Evolutionary conservation across 2,888 invertebrate species (phyloP).

Genomic region (Patella ulyssiponensis): DNA sequence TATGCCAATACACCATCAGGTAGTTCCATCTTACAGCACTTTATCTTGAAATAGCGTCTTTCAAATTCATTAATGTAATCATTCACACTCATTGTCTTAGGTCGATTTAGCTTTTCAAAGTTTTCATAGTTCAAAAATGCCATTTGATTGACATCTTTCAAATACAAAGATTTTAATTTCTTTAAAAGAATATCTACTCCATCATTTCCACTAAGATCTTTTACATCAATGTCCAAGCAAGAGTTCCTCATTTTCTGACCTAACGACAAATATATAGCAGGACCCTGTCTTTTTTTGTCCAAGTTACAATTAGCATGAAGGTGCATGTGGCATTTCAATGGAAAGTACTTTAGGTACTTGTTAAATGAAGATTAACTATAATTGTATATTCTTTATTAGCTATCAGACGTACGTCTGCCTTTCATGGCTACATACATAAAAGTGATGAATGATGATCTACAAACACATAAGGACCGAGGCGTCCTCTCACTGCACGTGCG

Average conservation of each 20-base stretch:
- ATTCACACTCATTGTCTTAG: constrained; percentile 6
- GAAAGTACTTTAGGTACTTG: too few relatives aligned
- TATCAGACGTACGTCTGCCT: too few relatives aligned
- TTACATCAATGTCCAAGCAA: constrained; percentile 2
- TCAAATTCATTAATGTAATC: constrained; percentile 8
- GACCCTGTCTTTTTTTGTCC: constrained; percentile 1
- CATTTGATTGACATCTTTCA: constrained; percentile 8
- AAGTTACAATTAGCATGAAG: too few relatives aligned
- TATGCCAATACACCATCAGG: not conserved
- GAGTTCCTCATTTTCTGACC: not conserved
- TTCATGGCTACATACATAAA: too few relatives aligned
- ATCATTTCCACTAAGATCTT: not conserved
- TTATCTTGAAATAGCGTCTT: not conserved
- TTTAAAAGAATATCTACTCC: not conserved
- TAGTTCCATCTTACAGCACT: not conserved
- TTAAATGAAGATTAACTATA: too few relatives aligned
- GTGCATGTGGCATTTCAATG: too few relatives aligned
- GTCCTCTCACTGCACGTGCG: too few relatives aligned
- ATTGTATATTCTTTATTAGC: too few relatives aligned
- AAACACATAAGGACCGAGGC: too few relatives aligned
- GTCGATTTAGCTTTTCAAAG: constrained; percentile 5
- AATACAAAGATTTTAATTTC: not conserved
- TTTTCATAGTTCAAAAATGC: not conserved
- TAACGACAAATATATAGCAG: not conserved
- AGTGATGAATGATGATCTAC: too few relatives aligned